Base-by-base conservation (phyloP, 2,113 vertebrate species). In the Capra hircus region DNA sequence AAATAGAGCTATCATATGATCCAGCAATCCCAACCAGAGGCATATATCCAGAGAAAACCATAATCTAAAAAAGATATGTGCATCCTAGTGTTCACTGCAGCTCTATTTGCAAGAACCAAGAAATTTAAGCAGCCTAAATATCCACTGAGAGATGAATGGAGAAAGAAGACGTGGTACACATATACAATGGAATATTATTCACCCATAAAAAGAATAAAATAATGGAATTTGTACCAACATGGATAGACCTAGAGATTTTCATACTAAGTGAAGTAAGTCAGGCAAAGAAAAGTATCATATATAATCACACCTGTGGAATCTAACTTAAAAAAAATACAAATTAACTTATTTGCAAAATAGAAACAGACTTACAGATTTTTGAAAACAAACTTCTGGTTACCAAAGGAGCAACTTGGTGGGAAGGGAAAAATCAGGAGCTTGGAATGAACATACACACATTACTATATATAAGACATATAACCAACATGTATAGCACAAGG, bases 341-440 rank as follows among this genome's bases (percentile, higher is more conserved):
- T 50, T 1, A 80, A 80, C 8, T 30, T 48, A 80, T 80, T 48
- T 80, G 27, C 27, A 80, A 80, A 80, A 48, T 15, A 80, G 77
- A 80, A 48, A 80, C 43, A 80, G 15, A 80, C 7, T 50, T 80
- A 48, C 7, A 48, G 45, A 48, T 80, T 17, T 17, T 80, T 48
- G 45, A 52, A 52, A 19, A 33, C 1, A 33, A 48, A 48, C 77
- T 30, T 81, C 45, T 21, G 28, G 16, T 81, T 81, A 50, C 45
- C 45, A 81, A 33, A 81, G 28, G 28, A 48, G 78, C 0, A 0
- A 50, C 16, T 17, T 50, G 28, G 28, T 19, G 45, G 45, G 9
- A 48, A 50, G 45, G 5, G 45, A 81, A 50, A 81, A 50, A 12
- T 50, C 9, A 81, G 28, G 28, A 81, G 78, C 78, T 48, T 81